phyloP scores from a whole-genome alignment of 1,140 invertebrate genomes.

The Caenorhabditis brenneri region DNA sequence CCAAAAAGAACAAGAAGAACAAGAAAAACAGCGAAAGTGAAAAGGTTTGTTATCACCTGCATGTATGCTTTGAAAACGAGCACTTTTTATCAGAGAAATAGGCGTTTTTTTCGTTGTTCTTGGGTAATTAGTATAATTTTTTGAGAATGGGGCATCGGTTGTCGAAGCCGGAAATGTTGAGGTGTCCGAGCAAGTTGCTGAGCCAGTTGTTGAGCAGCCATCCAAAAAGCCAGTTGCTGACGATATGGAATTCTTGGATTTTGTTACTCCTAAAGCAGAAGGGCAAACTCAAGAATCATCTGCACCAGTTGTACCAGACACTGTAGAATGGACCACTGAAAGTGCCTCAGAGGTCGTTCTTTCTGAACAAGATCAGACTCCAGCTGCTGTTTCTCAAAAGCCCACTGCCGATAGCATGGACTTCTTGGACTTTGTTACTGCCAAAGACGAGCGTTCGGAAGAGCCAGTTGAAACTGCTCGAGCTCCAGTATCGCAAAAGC shows the following conservation, averaged over 20 bases:
- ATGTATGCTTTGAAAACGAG: background rate
- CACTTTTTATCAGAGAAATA: background rate
- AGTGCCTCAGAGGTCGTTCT: background rate
- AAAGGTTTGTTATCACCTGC: background rate
- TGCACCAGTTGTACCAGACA: too few relatives aligned
- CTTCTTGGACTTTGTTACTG: conserved; percentile 46
- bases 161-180: background rate
- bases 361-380: background rate
- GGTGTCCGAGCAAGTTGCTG: background rate
- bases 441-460: conserved; percentile 3
- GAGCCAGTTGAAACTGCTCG: background rate
- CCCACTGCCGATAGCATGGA: conserved; percentile 33
- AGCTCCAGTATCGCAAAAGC: conserved; percentile 1
- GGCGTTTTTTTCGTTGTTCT: background rate
- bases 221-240: background rate
- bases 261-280: background rate
- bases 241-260: too few relatives aligned
- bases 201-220: background rate
- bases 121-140: background rate
- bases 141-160: background rate
- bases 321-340: too few relatives aligned
- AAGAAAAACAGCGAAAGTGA: conserved; percentile 11
- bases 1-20: conserved; percentile 27
- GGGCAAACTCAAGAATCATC: background rate
- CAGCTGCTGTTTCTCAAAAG: conserved; percentile 1